Percentiles rank a stretch among this genome's conserved stretches.
These are phyloP conservation scores for Antrozous pallidus DNA, from an alignment of 2,797 vertebrate species.

Conservation along the genomic window DNA sequence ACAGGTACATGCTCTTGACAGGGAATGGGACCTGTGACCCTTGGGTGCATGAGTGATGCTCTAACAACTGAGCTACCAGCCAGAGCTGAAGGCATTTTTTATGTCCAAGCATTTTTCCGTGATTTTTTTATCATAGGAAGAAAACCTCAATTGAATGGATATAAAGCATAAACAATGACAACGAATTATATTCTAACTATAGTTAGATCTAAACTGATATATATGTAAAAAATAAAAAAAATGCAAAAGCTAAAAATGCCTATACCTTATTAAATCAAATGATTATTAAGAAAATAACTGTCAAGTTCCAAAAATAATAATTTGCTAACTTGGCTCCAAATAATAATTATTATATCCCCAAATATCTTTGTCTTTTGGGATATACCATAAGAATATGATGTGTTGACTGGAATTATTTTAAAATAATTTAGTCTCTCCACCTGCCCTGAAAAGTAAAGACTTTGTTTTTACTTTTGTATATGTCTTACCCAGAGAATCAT, in stretches of 20 bases:
- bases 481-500: neutral
- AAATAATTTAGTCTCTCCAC: neutral
- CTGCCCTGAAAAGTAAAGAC: neutral
- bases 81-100: conserved; percentile 6
- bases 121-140: neutral
- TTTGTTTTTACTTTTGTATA: neutral
- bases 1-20: neutral
- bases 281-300: conserved; percentile 31
- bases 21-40: too few relatives aligned
- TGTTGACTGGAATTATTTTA: neutral
- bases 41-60: too few relatives aligned
- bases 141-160: neutral
- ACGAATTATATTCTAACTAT: neutral
- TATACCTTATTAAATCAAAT: conserved; percentile 25
- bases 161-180: neutral
- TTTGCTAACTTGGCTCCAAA: neutral
- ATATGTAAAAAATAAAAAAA: neutral
- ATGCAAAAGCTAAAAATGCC: neutral
- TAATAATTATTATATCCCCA: neutral
- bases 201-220: conserved; percentile 9
- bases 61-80: neutral
- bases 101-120: neutral
- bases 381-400: neutral
- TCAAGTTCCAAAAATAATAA: neutral
- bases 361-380: neutral